Evolutionary conservation across 2,113 vertebrate genomes (phyloP).

Genomic region (Picathartes gymnocephalus): DNA sequence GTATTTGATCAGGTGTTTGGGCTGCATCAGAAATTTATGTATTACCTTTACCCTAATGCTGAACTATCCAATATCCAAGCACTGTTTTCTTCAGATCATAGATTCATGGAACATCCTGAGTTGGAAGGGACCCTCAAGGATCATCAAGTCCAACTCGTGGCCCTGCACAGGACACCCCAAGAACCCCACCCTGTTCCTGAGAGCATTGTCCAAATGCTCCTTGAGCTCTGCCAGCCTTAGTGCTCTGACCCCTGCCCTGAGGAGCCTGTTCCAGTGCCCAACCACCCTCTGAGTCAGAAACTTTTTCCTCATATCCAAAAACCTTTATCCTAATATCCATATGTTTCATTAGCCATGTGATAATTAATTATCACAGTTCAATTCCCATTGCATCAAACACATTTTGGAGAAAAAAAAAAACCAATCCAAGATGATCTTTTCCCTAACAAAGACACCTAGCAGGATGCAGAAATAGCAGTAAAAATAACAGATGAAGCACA

Average conservation of each 20-base stretch:
- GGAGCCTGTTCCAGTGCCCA: neutral
- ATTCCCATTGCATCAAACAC: neutral
- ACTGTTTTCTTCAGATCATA: neutral
- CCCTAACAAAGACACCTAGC: neutral
- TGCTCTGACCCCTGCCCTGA: neutral
- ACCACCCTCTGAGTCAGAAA: neutral
- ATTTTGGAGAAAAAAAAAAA: neutral
- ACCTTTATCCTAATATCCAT: neutral
- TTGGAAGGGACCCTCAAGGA: neutral
- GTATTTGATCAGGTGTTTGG: neutral
- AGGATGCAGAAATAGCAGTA: neutral
- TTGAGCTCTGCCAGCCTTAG: neutral
- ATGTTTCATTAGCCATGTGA: neutral
- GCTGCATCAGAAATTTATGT: neutral
- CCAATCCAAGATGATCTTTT: neutral
- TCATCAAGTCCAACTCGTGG: neutral
- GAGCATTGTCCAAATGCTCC: neutral
- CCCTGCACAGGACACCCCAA: neutral
- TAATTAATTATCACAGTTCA: neutral
- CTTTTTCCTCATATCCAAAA: neutral
- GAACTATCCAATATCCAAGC: neutral
- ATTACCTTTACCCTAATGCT: neutral
- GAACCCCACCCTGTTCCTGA: neutral
- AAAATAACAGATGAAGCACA: neutral
- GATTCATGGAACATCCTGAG: neutral